These are phyloP conservation scores for Haliclona indistincta DNA, from an alignment of 37 sponge, comb jelly and placozoan species.

Conservation along the genomic window DNA sequence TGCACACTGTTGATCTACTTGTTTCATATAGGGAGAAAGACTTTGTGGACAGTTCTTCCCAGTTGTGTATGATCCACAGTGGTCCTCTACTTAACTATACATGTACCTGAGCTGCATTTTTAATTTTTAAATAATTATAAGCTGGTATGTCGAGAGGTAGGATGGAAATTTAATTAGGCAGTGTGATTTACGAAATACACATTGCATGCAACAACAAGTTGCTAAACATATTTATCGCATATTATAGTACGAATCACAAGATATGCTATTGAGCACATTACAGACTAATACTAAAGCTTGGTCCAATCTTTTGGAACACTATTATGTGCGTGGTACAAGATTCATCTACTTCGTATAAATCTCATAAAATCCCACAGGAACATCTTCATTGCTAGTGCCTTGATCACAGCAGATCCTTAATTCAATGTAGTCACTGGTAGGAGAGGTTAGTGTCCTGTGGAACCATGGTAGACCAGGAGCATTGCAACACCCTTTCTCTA, in stretches of 20 bases:
- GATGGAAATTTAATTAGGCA: no score
- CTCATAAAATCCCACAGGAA: not conserved
- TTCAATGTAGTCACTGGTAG: not conserved
- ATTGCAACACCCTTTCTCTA: not conserved
- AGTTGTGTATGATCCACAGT: slow-evolving; percentile 45
- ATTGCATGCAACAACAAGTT: slow-evolving; percentile 17
- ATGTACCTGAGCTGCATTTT: no score
- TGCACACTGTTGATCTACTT: not conserved
- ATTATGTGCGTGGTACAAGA: not conserved
- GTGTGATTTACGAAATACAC: no score
- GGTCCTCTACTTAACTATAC: not conserved
- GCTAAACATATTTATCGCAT: no score
- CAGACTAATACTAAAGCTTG: not conserved
- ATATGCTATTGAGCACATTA: no score
- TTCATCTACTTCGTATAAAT: not conserved
- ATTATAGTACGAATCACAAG: no score
- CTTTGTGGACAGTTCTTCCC: slow-evolving; percentile 70
- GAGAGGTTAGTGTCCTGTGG: not conserved
- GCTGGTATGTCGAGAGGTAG: no score
- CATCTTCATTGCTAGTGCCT: not conserved
- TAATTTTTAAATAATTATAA: no score
- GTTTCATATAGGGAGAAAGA: slow-evolving; percentile 31
- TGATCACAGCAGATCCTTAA: not conserved
- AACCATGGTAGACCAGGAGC: slow-evolving; percentile 10
- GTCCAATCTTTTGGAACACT: not conserved